These are phyloP conservation scores for Pachycephus smyrnensis DNA, from an alignment of 2,888 invertebrate species.

Conservation along the genomic window DNA sequence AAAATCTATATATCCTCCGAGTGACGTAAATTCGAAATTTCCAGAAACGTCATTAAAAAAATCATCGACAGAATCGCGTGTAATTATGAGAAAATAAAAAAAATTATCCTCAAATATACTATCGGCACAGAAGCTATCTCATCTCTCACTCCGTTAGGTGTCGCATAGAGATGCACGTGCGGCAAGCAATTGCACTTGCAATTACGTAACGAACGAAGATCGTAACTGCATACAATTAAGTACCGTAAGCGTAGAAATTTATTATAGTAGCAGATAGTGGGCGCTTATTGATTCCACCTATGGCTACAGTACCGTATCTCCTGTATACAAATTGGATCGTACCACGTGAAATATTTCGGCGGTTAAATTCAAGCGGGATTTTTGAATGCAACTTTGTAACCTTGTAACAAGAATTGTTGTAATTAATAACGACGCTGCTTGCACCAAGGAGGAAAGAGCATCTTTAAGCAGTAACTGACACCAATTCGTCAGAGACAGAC, in stretches of 20 bases:
- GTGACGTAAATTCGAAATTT: too few species aligned
- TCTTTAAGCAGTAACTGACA: slow-evolving; percentile 21
- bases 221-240: slow-evolving; percentile 49
- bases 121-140: not conserved
- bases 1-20: too few species aligned
- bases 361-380: not conserved
- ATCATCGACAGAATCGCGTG: too few species aligned
- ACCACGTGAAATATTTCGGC: not conserved
- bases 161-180: not conserved
- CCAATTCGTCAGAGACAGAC: slow-evolving; percentile 9
- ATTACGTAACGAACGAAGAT: slow-evolving; percentile 2
- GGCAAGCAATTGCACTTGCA: not conserved
- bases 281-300: slow-evolving; percentile 48
- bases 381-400: not conserved
- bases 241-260: slow-evolving; percentile 45
- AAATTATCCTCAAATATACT: not conserved
- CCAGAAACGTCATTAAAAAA: too few species aligned
- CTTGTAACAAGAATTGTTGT: not conserved
- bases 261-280: slow-evolving; percentile 33
- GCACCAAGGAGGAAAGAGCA: slow-evolving; percentile 8
- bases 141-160: not conserved
- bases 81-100: not conserved
- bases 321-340: not conserved
- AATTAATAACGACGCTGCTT: not conserved
- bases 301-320: not conserved